Percentiles rank a stretch among this genome's conserved stretches.
phyloP scores from a whole-genome alignment of 2,888 invertebrate species.

The Melangyna quadrimaculata region DNA sequence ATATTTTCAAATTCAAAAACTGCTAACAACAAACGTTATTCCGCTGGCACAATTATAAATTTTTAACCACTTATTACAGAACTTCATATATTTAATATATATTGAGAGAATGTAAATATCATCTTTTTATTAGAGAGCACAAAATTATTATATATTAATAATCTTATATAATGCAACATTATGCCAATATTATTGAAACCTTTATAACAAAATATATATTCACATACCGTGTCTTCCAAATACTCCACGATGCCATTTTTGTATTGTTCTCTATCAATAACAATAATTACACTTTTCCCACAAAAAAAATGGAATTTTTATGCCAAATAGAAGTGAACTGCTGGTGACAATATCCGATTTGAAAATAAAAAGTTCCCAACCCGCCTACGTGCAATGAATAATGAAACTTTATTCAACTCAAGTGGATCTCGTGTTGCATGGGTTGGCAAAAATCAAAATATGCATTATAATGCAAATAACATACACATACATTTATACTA shows the following conservation, averaged over 20 bases:
- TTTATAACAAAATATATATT: not conserved
- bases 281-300: slow-evolving; percentile 10
- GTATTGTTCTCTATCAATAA: not conserved
- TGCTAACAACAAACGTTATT: too few relatives aligned
- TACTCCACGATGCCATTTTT: slow-evolving; percentile 76
- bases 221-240: slow-evolving; percentile 77
- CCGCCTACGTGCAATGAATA: slow-evolving; percentile 25
- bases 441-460: slow-evolving; percentile 48
- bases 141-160: not conserved
- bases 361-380: slow-evolving; percentile 19
- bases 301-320: not conserved
- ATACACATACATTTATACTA: too few relatives aligned
- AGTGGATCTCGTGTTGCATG: slow-evolving; percentile 66
- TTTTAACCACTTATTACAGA: too few relatives aligned
- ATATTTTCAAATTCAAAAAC: too few relatives aligned
- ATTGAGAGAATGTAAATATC: too few relatives aligned
- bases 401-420: slow-evolving; percentile 10
- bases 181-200: not conserved
- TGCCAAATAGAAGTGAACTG: slow-evolving; percentile 15
- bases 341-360: slow-evolving; percentile 42
- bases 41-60: too few relatives aligned
- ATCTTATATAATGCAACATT: not conserved
- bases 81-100: too few relatives aligned
- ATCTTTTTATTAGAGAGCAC: not conserved
- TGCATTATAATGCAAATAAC: slow-evolving; percentile 62